Evolutionary conservation across 2,888 invertebrate genomes (phyloP).

Genomic region (Auanema sp.): DNA sequence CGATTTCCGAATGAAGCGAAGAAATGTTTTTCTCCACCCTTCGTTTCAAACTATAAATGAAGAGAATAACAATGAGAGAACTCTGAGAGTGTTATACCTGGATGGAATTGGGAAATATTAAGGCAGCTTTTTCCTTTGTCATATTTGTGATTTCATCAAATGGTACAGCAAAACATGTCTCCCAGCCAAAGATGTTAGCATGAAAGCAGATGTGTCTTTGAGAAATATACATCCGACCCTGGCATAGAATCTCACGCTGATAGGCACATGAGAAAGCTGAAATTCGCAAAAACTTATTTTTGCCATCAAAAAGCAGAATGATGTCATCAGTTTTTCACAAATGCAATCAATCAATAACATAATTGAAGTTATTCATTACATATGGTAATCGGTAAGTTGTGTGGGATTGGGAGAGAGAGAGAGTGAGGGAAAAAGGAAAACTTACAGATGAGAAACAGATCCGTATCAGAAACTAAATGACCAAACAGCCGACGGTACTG

Average conservation of each 20-base stretch:
- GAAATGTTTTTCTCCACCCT: conserved; percentile 71
- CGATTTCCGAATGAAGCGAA: conserved; percentile 90
- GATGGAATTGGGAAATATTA: conserved; percentile 93
- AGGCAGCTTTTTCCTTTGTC: conserved; percentile 87
- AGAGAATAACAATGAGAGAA: conserved; percentile 6
- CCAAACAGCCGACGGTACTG: conserved; percentile 43
- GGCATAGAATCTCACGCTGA: conserved; percentile 91
- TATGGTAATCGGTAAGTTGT: conserved; percentile 4
- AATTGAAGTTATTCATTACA: neutral
- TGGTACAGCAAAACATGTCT: conserved; percentile 73
- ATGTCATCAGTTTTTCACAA: neutral
- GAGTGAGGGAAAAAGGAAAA: neutral
- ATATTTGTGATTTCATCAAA: conserved; percentile 90
- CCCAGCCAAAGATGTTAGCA: conserved; percentile 85
- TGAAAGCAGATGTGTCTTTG: conserved; percentile 94
- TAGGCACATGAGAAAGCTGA: conserved; percentile 95
- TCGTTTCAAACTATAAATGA: conserved; percentile 30
- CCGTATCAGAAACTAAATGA: conserved; percentile 32
- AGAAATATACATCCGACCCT: conserved; percentile 91
- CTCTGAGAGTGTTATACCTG: conserved; percentile 66
- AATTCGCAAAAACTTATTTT: conserved; percentile 52
- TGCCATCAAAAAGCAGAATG: neutral
- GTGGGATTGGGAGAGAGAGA: conserved; percentile 3
- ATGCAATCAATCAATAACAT: neutral
- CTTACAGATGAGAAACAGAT: conserved; percentile 42